A percentile compares a stretch with the other conserved stretches of the same genome.
These are phyloP conservation scores for Melanaphis sacchari DNA, from an alignment of 1,140 invertebrate species.

Conservation along the genomic window DNA sequence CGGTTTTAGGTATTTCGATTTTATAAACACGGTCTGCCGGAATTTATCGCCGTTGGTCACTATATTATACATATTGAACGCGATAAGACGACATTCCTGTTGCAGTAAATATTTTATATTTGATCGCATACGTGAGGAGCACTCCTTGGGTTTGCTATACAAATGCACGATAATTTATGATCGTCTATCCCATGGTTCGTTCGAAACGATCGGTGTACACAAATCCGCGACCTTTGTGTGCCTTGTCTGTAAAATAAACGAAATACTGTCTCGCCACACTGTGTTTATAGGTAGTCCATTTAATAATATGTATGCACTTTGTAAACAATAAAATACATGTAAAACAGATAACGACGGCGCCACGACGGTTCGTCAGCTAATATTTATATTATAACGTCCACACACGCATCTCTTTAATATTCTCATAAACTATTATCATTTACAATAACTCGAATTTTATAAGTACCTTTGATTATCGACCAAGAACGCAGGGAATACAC, in stretches of 20 bases:
- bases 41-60: constrained; percentile 1
- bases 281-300: not conserved
- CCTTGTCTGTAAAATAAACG: not conserved
- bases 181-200: not conserved
- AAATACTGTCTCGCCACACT: not conserved
- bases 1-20: not conserved
- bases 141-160: not conserved
- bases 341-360: not conserved
- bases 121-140: not conserved
- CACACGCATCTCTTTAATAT: not conserved
- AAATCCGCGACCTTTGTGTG: not conserved
- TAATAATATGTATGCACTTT: not conserved
- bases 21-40: not conserved
- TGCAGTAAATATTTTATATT: not conserved
- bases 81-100: constrained; percentile 31
- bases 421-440: not conserved
- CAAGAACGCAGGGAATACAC: not conserved
- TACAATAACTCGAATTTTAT: not conserved
- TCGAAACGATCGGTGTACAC: not conserved
- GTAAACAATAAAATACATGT: not conserved
- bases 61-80: not conserved
- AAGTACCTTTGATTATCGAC: not conserved
- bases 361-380: not conserved
- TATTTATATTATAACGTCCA: not conserved
- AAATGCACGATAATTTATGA: not conserved